Percentiles rank a stretch among this genome's conserved stretches.
Evolutionary conservation across 2,113 vertebrate genomes (phyloP).

Genomic region (Vicugna pacos): DNA sequence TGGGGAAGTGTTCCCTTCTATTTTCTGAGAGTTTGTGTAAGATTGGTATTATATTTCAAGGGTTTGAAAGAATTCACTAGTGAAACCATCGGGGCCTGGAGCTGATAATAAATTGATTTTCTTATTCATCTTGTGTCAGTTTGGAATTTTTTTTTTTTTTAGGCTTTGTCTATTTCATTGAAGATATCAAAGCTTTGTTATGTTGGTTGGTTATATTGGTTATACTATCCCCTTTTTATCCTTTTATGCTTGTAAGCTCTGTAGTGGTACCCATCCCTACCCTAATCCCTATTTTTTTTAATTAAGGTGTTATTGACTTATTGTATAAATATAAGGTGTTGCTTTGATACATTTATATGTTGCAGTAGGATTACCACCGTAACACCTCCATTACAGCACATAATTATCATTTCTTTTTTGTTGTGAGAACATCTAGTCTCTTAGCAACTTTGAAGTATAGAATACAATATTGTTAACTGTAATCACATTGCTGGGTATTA

Average conservation of each 20-base stretch:
- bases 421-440: not conserved
- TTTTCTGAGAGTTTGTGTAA: not conserved
- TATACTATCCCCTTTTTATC: not conserved
- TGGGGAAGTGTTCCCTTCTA: not conserved
- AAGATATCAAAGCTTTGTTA: not conserved
- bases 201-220: not conserved
- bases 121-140: not conserved
- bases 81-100: not conserved
- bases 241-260: not conserved
- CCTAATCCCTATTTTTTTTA: not conserved
- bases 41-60: not conserved
- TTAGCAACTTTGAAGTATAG: not conserved
- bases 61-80: not conserved
- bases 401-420: not conserved
- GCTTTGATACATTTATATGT: not conserved
- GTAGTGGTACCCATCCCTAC: not conserved
- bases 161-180: not conserved
- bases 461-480: not conserved
- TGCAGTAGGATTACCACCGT: not conserved
- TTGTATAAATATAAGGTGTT: not conserved
- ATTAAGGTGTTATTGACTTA: not conserved
- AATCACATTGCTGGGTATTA: not conserved
- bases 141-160: not conserved
- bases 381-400: not conserved
- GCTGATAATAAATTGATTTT: not conserved